These are phyloP conservation scores for Caerostris darwini DNA, from an alignment of 1,140 invertebrate species.

Conservation along the genomic window DNA sequence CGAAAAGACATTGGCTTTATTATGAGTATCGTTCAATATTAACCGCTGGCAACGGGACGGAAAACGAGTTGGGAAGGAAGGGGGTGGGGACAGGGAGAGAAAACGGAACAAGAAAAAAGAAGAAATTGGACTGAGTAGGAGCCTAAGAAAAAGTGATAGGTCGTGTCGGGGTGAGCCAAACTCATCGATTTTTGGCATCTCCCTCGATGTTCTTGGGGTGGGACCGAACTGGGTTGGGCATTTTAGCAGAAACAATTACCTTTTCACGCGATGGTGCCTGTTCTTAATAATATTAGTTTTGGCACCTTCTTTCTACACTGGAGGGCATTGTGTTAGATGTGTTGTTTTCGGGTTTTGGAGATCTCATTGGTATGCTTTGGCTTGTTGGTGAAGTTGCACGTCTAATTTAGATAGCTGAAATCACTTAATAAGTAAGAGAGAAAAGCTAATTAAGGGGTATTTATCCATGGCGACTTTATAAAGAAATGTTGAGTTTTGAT, in stretches of 20 bases:
- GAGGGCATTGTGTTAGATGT: neutral
- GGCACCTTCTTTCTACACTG: constrained; percentile 10
- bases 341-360: neutral
- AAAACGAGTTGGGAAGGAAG: neutral
- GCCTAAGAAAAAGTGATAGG: constrained; percentile 52
- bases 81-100: neutral
- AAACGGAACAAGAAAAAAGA: neutral
- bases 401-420: too few species aligned
- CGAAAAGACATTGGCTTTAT: neutral
- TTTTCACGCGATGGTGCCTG: constrained; percentile 20
- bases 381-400: neutral
- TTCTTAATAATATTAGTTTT: constrained; percentile 30
- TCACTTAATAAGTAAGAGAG: too few species aligned
- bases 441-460: too few species aligned
- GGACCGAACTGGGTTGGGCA: constrained; percentile 13
- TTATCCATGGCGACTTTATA: too few species aligned
- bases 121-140: constrained; percentile 13
- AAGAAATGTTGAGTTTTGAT: too few species aligned
- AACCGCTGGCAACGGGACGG: neutral
- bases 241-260: constrained; percentile 69
- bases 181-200: constrained; percentile 66
- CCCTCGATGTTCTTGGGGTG: neutral
- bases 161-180: constrained; percentile 41
- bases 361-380: neutral
- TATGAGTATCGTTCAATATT: constrained; percentile 46